These are phyloP conservation scores for Chionoecetes opilio DNA, from an alignment of 1,140 invertebrate species.

Conservation along the genomic window DNA sequence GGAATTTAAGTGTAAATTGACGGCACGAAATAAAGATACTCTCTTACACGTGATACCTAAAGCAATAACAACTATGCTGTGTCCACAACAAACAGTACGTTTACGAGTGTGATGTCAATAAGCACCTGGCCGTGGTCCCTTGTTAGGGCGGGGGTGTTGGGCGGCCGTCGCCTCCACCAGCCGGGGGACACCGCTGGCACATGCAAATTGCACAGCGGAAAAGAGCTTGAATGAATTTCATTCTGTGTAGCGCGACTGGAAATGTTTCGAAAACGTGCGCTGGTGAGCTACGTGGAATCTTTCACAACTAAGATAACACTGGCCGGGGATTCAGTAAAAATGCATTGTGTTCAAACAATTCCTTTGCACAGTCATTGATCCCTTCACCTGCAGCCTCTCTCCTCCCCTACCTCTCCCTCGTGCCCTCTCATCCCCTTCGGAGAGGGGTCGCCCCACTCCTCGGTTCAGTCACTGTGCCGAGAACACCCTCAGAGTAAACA, in stretches of 20 bases:
- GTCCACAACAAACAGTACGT: background rate
- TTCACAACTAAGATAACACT: slow-evolving; percentile 21
- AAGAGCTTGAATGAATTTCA: background rate
- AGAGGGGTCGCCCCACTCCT: background rate
- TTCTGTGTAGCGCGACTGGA: background rate
- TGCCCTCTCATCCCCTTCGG: background rate
- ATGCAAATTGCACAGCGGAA: background rate
- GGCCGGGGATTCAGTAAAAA: background rate
- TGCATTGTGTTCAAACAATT: slow-evolving; percentile 14
- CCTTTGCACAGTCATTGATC: slow-evolving; percentile 28
- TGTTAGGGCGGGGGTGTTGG: background rate
- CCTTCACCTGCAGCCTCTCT: background rate
- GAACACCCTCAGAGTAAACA: slow-evolving; percentile 17
- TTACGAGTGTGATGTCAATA: background rate
- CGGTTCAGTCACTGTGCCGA: slow-evolving; percentile 24
- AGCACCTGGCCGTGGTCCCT: background rate
- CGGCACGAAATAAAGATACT: background rate
- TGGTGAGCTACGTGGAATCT: background rate
- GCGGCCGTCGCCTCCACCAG: background rate
- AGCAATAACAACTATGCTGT: background rate
- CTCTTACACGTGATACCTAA: background rate
- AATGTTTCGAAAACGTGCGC: background rate
- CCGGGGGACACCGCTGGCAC: background rate
- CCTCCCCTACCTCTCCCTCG: background rate
- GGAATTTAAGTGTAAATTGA: background rate